phyloP scores from a whole-genome alignment of 2,888 invertebrate genomes.

The Drosophila silvestris region DNA sequence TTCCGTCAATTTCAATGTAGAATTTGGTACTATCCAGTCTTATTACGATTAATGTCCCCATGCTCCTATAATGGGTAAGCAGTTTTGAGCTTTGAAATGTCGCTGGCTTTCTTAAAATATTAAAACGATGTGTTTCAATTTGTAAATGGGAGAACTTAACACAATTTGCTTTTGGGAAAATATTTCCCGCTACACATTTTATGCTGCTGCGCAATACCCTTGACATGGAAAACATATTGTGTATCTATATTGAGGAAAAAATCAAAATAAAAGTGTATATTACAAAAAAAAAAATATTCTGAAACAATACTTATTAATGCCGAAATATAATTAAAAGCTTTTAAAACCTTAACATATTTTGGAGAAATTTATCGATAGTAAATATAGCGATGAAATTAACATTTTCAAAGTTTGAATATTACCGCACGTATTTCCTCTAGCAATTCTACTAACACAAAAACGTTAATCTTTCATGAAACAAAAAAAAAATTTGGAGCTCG shows the following conservation, averaged over 20 bases:
- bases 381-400: background rate
- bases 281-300: too few relatives aligned
- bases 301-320: background rate
- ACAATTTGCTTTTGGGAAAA: background rate
- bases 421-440: background rate
- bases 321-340: background rate
- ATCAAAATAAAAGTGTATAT: background rate
- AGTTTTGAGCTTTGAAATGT: background rate
- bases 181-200: background rate
- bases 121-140: background rate
- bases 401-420: background rate
- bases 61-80: slow-evolving; percentile 3
- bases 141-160: background rate
- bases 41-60: slow-evolving; percentile 12
- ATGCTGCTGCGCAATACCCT: slow-evolving; percentile 8
- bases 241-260: background rate
- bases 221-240: slow-evolving; percentile 26
- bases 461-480: background rate
- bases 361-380: background rate
- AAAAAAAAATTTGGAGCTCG: background rate
- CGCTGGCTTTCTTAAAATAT: background rate
- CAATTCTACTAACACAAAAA: background rate
- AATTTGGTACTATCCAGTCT: slow-evolving; percentile 13
- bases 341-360: background rate
- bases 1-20: slow-evolving; percentile 23